Conservation (phyloP, 2,797 vertebrate genomes). For the Urocyon cinereoargenteus region DNA sequence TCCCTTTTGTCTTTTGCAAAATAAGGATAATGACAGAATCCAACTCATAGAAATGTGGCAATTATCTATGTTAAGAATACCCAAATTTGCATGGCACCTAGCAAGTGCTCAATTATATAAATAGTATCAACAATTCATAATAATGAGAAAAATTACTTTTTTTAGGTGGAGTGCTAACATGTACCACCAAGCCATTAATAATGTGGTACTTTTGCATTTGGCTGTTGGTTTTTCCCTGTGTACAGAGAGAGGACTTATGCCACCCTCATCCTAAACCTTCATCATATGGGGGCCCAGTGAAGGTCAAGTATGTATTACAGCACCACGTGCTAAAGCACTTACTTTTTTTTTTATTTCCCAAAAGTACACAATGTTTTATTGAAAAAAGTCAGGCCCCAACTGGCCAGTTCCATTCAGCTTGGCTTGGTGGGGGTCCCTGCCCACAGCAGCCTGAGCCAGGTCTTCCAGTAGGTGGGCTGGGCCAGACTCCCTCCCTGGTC, state of each 20-base stretch:
- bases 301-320: neutral
- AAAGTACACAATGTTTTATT: constrained; percentile 84
- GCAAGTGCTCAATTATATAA: neutral
- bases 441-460: constrained; percentile 67
- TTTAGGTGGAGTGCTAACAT: neutral
- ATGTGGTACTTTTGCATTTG: neutral
- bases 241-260: neutral
- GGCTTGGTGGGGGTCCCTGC: constrained; percentile 62
- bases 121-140: neutral
- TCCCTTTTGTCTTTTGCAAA: constrained; percentile 41
- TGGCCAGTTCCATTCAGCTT: constrained; percentile 60
- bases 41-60: neutral
- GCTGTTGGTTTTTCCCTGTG: neutral
- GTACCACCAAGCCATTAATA: neutral
- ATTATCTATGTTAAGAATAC: neutral
- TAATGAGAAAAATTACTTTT: neutral
- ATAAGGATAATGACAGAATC: neutral
- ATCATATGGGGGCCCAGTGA: neutral
- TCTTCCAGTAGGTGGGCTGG: constrained; percentile 48
- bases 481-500: neutral
- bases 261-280: neutral
- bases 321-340: neutral
- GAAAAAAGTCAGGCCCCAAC: constrained; percentile 81
- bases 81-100: neutral
- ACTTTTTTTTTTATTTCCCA: neutral